Evolutionary conservation across 2,113 vertebrate species (phyloP), one percentile per base, ranked within the genome.

Genomic region (Gasterosteus nipponicus): DNA sequence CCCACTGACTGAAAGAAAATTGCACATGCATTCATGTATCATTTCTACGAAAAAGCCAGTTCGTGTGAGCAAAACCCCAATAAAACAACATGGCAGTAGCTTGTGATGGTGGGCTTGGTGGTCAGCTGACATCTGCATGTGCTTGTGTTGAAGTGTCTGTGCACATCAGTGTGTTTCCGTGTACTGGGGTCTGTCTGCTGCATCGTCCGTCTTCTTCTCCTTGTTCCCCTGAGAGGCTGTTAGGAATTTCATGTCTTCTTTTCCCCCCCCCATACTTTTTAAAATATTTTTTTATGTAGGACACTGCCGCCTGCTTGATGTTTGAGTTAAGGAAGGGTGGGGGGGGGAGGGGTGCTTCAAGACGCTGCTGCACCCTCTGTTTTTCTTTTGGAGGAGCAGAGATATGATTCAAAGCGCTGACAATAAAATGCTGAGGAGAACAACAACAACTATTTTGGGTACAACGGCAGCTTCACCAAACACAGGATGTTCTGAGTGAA

Each of bases 371-470:
- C 4, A 73, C 70, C 82, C 82, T 86, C 73, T 86, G 77, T 85
- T 86, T 76, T 87, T 82, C 57, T 76, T 87, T 82, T 61, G 71
- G 77, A 81, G 66, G 61, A 82, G 56, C 74, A 10, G 70, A 78
- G 83, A 84, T 81, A 85, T 69, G 87, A 89, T 91, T 91, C 85
- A 88, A 89, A 88, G 81, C 61, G 72, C 59, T 80, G 85, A 90
- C 87, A 87, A 81, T 85, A 66, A 53, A 71, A 77, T 80, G 80
- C 85, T 8, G 76, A 78, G 86, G 65, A 83, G 78, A 80, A 81
- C 69, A 88, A 91, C 81, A 87, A 82, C 82, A 87, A 84, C 84
- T 89, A 90, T 90, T 91, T 87, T 62, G 80, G 83, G 88, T 84
- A 81, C 69, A 73, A 81, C 73, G 26, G 76, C 59, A 11, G 75